These are phyloP conservation scores for Typhlichthys eigenmanni DNA, from an alignment of 2,797 vertebrate genomes.

Conservation along the genomic window DNA sequence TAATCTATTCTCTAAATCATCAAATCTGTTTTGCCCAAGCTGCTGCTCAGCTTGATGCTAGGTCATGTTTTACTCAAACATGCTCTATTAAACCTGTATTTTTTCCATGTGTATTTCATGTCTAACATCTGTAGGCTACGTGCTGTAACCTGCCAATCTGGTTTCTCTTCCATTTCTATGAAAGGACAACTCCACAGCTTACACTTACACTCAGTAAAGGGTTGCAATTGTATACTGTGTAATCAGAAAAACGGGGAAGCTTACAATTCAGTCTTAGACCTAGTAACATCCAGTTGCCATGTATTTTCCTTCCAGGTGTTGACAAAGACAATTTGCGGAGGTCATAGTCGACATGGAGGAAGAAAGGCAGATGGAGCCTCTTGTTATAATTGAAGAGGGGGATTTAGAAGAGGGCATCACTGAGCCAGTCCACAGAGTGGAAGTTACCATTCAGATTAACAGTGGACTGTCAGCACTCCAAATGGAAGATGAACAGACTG, in stretches of 20 bases:
- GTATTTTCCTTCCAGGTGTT: conserved; percentile 36
- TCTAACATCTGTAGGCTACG: conserved; percentile 40
- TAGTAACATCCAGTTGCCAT: conserved; percentile 5
- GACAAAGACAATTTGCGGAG: conserved; percentile 35
- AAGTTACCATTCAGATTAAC: not conserved
- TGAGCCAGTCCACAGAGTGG: not conserved
- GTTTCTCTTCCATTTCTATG: conserved; percentile 43
- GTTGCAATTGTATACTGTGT: not conserved
- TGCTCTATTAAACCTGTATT: not conserved
- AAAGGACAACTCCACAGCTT: conserved; percentile 6
- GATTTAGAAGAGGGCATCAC: conserved; percentile 36
- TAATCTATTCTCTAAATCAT: not conserved
- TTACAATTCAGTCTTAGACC: conserved; percentile 1
- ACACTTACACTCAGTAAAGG: no score
- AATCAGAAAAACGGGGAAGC: not conserved
- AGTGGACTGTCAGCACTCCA: conserved; percentile 12
- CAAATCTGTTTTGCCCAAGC: not conserved
- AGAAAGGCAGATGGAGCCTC: conserved; percentile 55
- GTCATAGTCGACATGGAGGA: conserved; percentile 61
- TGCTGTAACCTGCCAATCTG: conserved; percentile 55
- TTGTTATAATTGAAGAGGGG: conserved; percentile 70
- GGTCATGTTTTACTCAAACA: not conserved
- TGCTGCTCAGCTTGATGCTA: not conserved
- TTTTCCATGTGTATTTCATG: no score
- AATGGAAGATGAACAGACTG: conserved; percentile 36